phyloP scores from a whole-genome alignment of 2,113 vertebrate genomes.

The Anas platyrhynchos region DNA sequence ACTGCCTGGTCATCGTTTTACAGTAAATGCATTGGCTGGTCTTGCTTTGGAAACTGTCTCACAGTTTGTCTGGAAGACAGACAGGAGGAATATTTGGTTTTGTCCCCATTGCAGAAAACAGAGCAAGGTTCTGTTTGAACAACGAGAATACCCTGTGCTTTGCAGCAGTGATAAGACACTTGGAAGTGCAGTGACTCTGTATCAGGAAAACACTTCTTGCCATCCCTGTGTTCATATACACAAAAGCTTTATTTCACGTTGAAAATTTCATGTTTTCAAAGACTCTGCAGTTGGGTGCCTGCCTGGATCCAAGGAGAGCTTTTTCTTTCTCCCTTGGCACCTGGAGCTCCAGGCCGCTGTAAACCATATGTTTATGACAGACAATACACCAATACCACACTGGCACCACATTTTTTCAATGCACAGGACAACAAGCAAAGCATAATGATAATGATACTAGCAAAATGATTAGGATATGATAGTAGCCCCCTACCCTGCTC shows the following conservation, averaged over 20 bases:
- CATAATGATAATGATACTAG: background rate
- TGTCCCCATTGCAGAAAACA: background rate
- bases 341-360: background rate
- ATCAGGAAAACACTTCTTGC: background rate
- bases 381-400: accelerated
- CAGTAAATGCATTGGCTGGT: accelerated
- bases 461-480: background rate
- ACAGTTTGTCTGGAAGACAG: background rate
- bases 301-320: background rate
- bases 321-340: background rate
- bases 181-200: background rate
- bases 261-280: background rate
- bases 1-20: background rate
- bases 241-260: background rate
- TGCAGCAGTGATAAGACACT: background rate
- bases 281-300: accelerated
- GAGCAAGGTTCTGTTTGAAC: background rate
- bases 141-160: background rate
- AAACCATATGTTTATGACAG: background rate
- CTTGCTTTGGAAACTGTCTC: background rate
- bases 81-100: background rate
- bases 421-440: background rate
- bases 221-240: background rate
- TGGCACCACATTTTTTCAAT: accelerated
- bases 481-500: background rate